Base-by-base conservation (phyloP, 2,797 vertebrate genomes). In the Vespertilio murinus region DNA sequence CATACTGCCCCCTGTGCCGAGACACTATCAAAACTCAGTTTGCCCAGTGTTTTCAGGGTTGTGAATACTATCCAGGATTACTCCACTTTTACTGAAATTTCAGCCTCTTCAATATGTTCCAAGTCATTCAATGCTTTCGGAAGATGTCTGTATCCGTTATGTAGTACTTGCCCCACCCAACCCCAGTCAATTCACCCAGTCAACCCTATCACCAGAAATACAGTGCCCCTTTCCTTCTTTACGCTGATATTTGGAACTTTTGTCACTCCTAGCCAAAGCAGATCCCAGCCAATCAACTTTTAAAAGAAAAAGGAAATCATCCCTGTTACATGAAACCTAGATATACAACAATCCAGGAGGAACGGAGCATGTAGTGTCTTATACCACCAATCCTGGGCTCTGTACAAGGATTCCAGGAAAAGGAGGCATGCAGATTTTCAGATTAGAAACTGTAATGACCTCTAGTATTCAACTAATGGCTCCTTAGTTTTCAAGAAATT, bases 401-500 rank as follows among this genome's bases (percentile, higher is more conserved):
- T 28, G 22, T 0, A 13, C 80, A 54, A 12, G 22, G 23, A 79
- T 35, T 52, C 42, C 8, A 28, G 5, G n/a, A 81, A 47, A 6
- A 28, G 5, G n/a, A 81, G 54, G 30, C 18, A 18, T 18, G 54
- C 3, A 1, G 54, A 78, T 18, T 38, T 65, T 61, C 83, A 75
- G 77, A 30, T 70, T 69, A 94, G n/a, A 65, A 88, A 75, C 9
- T 52, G 3, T 20, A 56, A 70, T 42, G 75, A 87, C 28, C 77
- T 56, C 85, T 64, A 12, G 35, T 25, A 70, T 8, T 49, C 65
- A 86, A 87, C 10, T 40, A 65, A 5, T 38, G 14, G 30, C 22
- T 69, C 22, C 49, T 61, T 33, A 33, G 12, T 74, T 84, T 87
- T 88, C 75, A 77, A 77, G 83, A 94, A 94, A 73, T n/a, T 65